A percentile compares a stretch with the other conserved stretches of the same genome.
phyloP scores from a whole-genome alignment of 2,797 vertebrate species.

The Bucorvus abyssinicus region DNA sequence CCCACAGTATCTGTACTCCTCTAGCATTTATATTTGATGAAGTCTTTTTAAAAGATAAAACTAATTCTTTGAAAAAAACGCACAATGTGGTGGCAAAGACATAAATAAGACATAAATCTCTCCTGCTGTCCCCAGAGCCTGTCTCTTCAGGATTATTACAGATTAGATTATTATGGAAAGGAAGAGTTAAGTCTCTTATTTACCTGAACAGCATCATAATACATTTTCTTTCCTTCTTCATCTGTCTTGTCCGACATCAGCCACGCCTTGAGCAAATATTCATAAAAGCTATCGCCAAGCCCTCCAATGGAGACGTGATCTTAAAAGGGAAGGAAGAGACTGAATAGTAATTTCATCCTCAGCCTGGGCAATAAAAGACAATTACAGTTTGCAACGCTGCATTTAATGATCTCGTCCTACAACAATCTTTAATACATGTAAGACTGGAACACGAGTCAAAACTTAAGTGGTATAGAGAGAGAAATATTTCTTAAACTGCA shows the following conservation, averaged over 20 bases:
- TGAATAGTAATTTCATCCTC: conserved; percentile 48
- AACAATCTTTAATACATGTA: background rate
- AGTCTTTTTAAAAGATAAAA: background rate
- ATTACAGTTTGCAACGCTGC: conserved; percentile 18
- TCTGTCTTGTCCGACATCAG: conserved; percentile 96
- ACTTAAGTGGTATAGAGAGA: background rate
- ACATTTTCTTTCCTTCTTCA: conserved; percentile 93
- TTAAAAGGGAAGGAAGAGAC: conserved; percentile 71
- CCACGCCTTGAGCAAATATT: conserved; percentile 98
- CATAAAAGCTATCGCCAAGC: conserved; percentile 98
- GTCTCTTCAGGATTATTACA: conserved; percentile 30
- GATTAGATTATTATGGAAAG: conserved; percentile 33
- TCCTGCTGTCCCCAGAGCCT: background rate
- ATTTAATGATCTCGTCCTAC: background rate
- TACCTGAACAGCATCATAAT: conserved; percentile 96
- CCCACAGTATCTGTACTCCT: background rate
- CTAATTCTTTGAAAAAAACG: background rate
- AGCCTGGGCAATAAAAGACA: conserved; percentile 38
- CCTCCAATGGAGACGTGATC: conserved; percentile 97
- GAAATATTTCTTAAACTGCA: background rate
- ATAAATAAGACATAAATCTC: conserved; percentile 37
- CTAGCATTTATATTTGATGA: background rate
- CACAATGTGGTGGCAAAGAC: background rate
- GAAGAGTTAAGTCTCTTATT: conserved; percentile 58
- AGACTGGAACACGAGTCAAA: background rate